phyloP scores from a whole-genome alignment of 2,113 vertebrate species.

The Polyodon spathula region DNA sequence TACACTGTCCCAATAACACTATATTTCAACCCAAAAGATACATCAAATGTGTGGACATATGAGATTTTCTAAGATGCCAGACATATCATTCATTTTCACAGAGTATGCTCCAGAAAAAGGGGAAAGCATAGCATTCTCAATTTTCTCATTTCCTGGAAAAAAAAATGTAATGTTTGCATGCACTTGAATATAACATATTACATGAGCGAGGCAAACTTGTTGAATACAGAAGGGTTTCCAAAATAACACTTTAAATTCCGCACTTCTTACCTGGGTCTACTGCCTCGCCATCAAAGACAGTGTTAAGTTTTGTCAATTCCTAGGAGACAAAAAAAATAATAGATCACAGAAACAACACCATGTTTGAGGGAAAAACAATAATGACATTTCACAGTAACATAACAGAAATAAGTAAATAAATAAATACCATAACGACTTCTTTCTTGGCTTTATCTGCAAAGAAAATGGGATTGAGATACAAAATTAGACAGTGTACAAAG shows the following conservation, averaged over 20 bases:
- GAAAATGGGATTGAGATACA: not conserved
- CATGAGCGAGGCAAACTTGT: not conserved
- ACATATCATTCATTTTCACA: too few species aligned
- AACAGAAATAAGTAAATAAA: not conserved
- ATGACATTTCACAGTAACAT: not conserved
- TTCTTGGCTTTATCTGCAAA: constrained; percentile 32
- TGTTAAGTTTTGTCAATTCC: constrained; percentile 55
- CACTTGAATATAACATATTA: too few species aligned
- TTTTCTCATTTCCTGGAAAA: not conserved
- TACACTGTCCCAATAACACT: too few species aligned
- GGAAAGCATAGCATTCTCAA: not conserved
- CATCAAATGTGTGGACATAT: too few species aligned
- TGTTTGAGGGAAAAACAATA: not conserved
- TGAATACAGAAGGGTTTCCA: not conserved
- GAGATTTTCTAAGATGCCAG: too few species aligned
- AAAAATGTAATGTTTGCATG: not conserved
- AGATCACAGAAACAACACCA: not conserved
- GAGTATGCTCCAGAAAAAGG: too few species aligned
- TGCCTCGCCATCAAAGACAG: constrained; percentile 69
- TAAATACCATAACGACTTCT: constrained; percentile 51
- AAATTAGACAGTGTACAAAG: not conserved
- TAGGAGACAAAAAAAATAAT: constrained; percentile 23
- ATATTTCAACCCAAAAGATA: too few species aligned
- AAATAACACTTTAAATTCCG: not conserved
- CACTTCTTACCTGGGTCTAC: constrained; percentile 60